Percentiles rank a stretch among this genome's conserved stretches.
phyloP scores from a whole-genome alignment of 2,113 vertebrate genomes.

The Tor tambroides region DNA sequence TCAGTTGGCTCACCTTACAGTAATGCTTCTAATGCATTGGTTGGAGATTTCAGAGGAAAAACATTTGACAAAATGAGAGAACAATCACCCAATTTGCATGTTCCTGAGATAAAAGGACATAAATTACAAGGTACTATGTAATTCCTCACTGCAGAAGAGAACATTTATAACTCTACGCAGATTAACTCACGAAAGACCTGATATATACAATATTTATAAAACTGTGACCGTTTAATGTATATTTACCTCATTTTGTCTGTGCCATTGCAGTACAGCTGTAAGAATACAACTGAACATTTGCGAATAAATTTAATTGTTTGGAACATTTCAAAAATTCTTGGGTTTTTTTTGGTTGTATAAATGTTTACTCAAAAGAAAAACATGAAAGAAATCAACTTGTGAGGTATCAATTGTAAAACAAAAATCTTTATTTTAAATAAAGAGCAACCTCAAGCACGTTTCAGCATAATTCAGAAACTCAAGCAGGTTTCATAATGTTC shows the following conservation, averaged over 20 bases:
- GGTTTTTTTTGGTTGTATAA: background rate
- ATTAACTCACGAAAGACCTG: background rate
- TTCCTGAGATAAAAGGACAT: background rate
- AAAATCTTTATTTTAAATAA: conserved; percentile 89
- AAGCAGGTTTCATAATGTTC: conserved; percentile 63
- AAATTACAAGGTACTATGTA: conserved; percentile 13
- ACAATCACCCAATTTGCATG: background rate
- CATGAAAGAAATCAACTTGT: background rate
- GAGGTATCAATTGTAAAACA: conserved; percentile 60
- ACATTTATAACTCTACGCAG: background rate
- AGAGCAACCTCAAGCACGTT: conserved; percentile 81
- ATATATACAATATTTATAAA: background rate
- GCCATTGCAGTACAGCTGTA: conserved; percentile 43
- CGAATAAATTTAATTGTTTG: conserved; percentile 22
- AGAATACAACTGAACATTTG: conserved; percentile 22
- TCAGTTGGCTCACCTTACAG: background rate
- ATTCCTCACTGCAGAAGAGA: conserved; percentile 14
- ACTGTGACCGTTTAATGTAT: conserved; percentile 42
- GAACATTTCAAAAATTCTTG: background rate
- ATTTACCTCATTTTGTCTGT: conserved; percentile 55
- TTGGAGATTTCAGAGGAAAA: background rate
- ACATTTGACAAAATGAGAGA: background rate
- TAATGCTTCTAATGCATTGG: background rate
- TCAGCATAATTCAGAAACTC: conserved; percentile 79
- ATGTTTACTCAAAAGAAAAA: background rate